Conservation (phyloP, 2,888 invertebrate species). For the Parnassius smintheus region DNA sequence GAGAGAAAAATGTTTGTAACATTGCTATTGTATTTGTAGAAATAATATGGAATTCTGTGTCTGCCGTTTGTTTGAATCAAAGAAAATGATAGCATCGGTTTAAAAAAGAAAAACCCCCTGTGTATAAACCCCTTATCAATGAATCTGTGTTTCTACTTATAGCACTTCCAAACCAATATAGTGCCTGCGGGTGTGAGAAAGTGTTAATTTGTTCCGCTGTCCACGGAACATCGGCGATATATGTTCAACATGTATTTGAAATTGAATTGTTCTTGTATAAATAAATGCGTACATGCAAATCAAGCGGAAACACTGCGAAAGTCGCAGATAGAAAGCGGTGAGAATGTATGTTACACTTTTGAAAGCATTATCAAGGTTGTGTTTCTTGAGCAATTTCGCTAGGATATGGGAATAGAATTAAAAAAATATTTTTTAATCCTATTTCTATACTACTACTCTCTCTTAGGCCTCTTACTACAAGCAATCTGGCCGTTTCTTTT, state of each 20-base stretch:
- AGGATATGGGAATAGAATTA: too few species aligned
- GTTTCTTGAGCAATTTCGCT: too few species aligned
- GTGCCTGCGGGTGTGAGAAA: conserved; percentile 40
- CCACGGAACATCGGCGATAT: conserved; percentile 37
- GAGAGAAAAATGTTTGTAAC: too few species aligned
- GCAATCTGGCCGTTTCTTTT: too few species aligned
- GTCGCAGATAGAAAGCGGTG: background rate
- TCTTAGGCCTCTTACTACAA: too few species aligned
- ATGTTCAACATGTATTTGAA: conserved; percentile 46
- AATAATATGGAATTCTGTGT: too few species aligned
- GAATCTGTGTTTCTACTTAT: conserved; percentile 23
- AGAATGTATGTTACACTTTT: background rate
- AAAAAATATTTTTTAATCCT: too few species aligned
- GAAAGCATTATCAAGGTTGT: too few species aligned
- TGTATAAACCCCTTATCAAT: conserved; percentile 26
- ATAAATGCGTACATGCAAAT: conserved; percentile 53
- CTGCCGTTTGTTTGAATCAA: too few species aligned
- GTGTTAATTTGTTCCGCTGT: conserved; percentile 56
- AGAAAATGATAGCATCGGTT: too few species aligned
- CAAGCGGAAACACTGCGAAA: conserved; percentile 36
- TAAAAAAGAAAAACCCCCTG: background rate
- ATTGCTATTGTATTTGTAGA: too few species aligned
- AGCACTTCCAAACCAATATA: conserved; percentile 37
- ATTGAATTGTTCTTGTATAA: conserved; percentile 62
- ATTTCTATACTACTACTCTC: too few species aligned